These are phyloP conservation scores for Neodon shergylaensis DNA, from an alignment of 2,113 vertebrate genomes.

Conservation along the genomic window DNA sequence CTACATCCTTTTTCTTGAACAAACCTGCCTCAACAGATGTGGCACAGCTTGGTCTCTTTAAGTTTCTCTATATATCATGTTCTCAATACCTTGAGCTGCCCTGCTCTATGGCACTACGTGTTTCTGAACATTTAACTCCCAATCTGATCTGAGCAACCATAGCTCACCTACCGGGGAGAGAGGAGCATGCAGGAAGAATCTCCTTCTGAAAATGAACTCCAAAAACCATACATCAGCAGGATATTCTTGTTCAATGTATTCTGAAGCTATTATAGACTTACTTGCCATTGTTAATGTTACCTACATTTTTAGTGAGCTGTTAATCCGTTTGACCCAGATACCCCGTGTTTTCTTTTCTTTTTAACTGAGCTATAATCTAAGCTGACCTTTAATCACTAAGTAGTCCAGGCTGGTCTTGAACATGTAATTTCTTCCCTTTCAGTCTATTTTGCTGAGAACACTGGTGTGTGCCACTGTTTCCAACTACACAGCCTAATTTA, in stretches of 20 bases:
- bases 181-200: not conserved
- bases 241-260: not conserved
- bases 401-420: not conserved
- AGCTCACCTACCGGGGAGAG: accelerated
- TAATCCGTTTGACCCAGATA: not conserved
- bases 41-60: not conserved
- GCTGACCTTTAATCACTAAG: not conserved
- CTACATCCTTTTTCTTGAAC: not conserved
- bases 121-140: not conserved
- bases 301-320: not conserved
- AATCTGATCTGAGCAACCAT: not conserved
- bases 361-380: not conserved
- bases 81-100: not conserved
- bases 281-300: not conserved
- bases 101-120: not conserved
- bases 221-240: not conserved
- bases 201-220: not conserved
- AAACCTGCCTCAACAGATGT: too few species aligned
- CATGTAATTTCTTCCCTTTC: not conserved
- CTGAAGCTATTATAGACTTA: not conserved
- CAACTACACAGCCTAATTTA: not conserved
- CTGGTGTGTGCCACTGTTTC: too few species aligned
- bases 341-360: not conserved
- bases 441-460: not conserved
- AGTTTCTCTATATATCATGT: too few species aligned